These are phyloP conservation scores for Hydrolagus colliei DNA, from an alignment of 2,797 vertebrate species.

Conservation along the genomic window DNA sequence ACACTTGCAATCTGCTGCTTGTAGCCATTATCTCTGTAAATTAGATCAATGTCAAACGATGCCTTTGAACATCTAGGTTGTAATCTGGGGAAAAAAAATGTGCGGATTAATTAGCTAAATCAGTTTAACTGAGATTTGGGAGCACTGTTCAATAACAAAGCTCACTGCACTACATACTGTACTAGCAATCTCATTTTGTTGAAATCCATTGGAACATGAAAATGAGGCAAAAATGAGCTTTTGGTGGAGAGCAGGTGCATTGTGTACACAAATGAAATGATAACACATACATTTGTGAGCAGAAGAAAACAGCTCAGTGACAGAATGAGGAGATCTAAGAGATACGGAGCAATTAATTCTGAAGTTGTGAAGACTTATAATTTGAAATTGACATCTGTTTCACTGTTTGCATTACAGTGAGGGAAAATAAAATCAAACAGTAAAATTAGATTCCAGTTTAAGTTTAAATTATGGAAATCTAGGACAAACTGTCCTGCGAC, in stretches of 20 bases:
- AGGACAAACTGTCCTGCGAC: neutral
- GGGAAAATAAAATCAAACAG: neutral
- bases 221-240: neutral
- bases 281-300: neutral
- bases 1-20: neutral
- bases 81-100: neutral
- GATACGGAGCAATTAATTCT: neutral
- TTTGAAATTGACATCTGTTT: neutral
- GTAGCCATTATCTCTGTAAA: neutral
- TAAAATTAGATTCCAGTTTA: constrained; percentile 12
- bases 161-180: neutral
- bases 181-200: neutral
- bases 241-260: neutral
- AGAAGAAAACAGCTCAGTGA: neutral
- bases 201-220: neutral
- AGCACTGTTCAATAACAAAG: neutral
- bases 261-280: neutral
- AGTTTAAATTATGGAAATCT: neutral
- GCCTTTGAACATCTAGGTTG: neutral
- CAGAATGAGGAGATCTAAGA: neutral
- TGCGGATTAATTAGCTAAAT: constrained; percentile 3
- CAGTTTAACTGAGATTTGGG: neutral
- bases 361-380: neutral
- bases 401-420: neutral
- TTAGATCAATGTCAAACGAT: neutral